Percentiles rank a stretch among this genome's conserved stretches.
Conservation (phyloP, 2,113 vertebrate genomes). For the Leucoraja erinaceus region DNA sequence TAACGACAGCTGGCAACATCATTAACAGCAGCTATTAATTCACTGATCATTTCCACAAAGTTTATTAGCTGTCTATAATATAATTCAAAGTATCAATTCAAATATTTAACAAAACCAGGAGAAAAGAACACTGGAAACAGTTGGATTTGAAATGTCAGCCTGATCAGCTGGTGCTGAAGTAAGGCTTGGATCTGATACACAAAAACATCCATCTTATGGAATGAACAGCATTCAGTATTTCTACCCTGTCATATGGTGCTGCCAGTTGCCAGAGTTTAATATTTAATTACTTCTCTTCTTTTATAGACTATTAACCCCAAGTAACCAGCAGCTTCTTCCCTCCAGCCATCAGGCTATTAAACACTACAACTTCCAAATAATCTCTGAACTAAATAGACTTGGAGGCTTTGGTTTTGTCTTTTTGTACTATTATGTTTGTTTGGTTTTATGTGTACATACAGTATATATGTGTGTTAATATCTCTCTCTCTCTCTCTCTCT, state of each 20-base stretch:
- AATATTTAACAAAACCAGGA: not conserved
- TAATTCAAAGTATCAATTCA: constrained; percentile 22
- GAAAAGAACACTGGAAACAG: not conserved
- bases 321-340: not conserved
- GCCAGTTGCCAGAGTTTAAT: not conserved
- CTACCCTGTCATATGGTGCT: not conserved
- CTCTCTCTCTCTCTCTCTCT: too few species aligned
- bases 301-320: not conserved
- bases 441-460: too few species aligned
- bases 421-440: too few species aligned
- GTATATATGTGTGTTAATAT: too few species aligned
- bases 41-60: not conserved
- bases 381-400: too few species aligned
- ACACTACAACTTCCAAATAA: too few species aligned
- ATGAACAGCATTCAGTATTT: not conserved
- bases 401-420: too few species aligned
- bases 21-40: not conserved
- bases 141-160: not conserved
- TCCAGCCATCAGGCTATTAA: too few species aligned
- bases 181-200: not conserved
- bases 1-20: too few species aligned
- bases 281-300: not conserved
- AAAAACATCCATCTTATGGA: not conserved
- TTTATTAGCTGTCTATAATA: constrained; percentile 7
- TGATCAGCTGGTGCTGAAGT: not conserved